A percentile compares a stretch with the other conserved stretches of the same genome.
Evolutionary conservation across 2,113 vertebrate genomes (phyloP).

Genomic region (Myrmecobius fasciatus): DNA sequence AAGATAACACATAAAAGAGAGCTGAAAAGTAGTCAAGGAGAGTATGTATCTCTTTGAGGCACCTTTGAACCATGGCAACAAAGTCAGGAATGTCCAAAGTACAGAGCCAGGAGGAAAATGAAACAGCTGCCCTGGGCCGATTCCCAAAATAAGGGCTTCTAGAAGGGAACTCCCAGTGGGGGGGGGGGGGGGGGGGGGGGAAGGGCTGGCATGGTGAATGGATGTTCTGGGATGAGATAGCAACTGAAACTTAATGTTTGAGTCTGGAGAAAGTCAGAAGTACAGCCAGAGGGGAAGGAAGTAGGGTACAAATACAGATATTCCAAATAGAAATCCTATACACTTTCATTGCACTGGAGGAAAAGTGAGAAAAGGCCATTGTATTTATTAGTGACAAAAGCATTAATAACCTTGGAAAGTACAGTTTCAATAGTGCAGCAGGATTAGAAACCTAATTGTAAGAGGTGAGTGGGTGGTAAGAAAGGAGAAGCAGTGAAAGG

Average conservation of each 20-base stretch:
- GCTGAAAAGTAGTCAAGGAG: not conserved
- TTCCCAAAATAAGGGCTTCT: not conserved
- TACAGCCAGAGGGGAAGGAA: not conserved
- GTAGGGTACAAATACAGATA: not conserved
- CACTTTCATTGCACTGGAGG: not conserved
- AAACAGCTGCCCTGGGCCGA: not conserved
- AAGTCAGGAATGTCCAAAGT: not conserved
- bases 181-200: no score
- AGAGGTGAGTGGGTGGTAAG: not conserved
- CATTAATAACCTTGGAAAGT: not conserved
- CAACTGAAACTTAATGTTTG: not conserved
- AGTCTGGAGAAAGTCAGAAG: not conserved
- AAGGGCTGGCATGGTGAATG: no score
- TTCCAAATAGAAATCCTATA: not conserved
- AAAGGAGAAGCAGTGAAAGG: not conserved
- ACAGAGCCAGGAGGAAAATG: not conserved
- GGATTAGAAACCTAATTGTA: not conserved
- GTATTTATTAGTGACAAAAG: not conserved
- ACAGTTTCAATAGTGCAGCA: not conserved
- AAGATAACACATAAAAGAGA: not conserved
- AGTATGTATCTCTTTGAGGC: not conserved
- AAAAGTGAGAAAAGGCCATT: not conserved
- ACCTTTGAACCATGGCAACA: not conserved
- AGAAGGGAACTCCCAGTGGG: not conserved
- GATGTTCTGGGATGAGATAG: not conserved